Evolutionary conservation across 1,140 invertebrate species (phyloP).

Genomic region (Cyclina sinensis): DNA sequence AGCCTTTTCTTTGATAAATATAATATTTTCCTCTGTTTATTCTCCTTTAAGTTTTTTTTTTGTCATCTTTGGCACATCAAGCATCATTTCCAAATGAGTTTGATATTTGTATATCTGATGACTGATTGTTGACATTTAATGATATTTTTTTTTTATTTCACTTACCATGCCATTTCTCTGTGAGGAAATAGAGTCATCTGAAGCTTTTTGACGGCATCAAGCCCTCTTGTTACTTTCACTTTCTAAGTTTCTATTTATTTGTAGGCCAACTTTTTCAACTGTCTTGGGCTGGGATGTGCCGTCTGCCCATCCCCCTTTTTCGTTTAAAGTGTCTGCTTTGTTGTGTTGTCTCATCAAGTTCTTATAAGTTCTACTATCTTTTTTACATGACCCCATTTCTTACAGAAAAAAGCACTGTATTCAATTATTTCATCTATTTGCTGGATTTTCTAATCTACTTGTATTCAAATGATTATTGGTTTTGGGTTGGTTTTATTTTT

Average conservation of each 20-base stretch:
- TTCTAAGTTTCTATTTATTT: no score
- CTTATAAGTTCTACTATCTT: neutral
- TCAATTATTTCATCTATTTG: no score
- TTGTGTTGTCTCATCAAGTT: neutral
- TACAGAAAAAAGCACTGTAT: conserved; percentile 32
- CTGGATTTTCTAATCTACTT: no score
- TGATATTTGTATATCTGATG: neutral
- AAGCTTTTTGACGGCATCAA: no score
- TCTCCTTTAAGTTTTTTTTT: neutral
- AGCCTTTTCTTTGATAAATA: neutral
- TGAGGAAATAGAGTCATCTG: conserved; percentile 23
- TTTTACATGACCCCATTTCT: conserved; percentile 24
- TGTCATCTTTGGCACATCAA: neutral
- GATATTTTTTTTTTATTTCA: neutral
- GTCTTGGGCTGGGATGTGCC: no score
- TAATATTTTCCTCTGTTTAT: neutral
- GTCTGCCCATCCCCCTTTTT: no score
- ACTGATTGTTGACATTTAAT: no score
- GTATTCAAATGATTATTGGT: no score
- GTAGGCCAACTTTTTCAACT: no score
- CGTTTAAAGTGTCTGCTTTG: no score
- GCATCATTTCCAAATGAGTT: neutral
- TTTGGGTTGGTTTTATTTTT: neutral
- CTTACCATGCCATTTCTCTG: neutral
- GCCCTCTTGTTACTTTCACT: no score